Conservation (phyloP, 2,797 vertebrate genomes). For the Lagodon rhomboides region DNA sequence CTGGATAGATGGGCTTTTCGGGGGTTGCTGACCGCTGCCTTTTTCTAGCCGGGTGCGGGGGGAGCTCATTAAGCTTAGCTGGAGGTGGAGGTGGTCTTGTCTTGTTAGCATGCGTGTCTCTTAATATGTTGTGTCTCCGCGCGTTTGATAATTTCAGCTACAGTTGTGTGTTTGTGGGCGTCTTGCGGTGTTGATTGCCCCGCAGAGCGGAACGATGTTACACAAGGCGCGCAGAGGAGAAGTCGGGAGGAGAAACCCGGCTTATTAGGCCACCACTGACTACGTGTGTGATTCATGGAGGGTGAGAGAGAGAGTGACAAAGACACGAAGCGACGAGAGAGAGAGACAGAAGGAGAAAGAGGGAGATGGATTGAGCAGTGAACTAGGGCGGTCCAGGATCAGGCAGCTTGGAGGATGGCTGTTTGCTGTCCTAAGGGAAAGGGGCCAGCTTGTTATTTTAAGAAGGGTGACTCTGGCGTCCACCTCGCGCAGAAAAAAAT, state of each 20-base stretch:
- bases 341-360: conserved; percentile 49
- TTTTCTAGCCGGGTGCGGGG: conserved; percentile 65
- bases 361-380: conserved; percentile 73
- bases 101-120: conserved; percentile 50
- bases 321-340: conserved; percentile 29
- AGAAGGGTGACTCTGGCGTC: conserved; percentile 81
- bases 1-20: conserved; percentile 56
- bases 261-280: conserved; percentile 68
- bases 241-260: conserved; percentile 54
- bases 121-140: conserved; percentile 10
- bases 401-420: conserved; percentile 72
- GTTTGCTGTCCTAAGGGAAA: conserved; percentile 79
- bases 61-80: conserved; percentile 71
- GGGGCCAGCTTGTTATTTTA: conserved; percentile 83
- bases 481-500: conserved; percentile 70
- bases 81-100: conserved; percentile 60
- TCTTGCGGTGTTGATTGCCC: neutral
- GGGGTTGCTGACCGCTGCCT: conserved; percentile 69
- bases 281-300: conserved; percentile 61
- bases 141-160: conserved; percentile 34
- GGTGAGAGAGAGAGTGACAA: conserved; percentile 28
- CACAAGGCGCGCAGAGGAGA: conserved; percentile 37
- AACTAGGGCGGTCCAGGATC: conserved; percentile 79
- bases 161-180: conserved; percentile 6
- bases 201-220: conserved; percentile 13